Evolutionary conservation across 2,888 invertebrate species (phyloP).

Genomic region (Campaea margaritaria): DNA sequence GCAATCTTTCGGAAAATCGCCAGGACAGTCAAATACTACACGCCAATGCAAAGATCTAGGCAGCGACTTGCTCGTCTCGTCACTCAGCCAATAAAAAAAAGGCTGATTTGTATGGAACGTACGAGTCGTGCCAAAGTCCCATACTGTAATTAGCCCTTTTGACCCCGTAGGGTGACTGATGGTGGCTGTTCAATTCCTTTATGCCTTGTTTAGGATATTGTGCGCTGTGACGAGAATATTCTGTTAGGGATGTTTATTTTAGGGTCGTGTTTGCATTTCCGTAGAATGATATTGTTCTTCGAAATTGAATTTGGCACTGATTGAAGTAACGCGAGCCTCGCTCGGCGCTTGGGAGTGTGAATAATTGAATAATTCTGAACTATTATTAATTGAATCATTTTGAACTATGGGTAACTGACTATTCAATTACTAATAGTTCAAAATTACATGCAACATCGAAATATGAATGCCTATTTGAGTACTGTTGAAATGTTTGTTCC

Average conservation of each 20-base stretch:
- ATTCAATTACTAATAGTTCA: no score
- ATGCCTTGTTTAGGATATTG: slow-evolving; percentile 37
- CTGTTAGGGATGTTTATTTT: slow-evolving; percentile 30
- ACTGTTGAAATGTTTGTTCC: no score
- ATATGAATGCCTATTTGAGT: no score
- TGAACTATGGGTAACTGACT: no score
- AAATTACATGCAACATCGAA: no score
- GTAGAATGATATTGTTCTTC: slow-evolving; percentile 9
- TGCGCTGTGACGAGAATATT: slow-evolving; percentile 29
- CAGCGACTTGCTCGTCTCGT: no score
- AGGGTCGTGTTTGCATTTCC: slow-evolving; percentile 24
- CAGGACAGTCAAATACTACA: no score
- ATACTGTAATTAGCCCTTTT: slow-evolving; percentile 6
- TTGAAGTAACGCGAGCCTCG: slow-evolving; percentile 1
- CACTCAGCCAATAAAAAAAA: no score
- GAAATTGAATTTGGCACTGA: slow-evolving; percentile 25
- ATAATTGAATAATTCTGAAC: no score
- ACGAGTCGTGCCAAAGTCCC: not conserved
- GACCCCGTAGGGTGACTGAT: slow-evolving; percentile 46
- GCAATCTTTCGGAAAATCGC: no score
- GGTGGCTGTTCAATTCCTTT: slow-evolving; percentile 46
- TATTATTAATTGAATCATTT: no score
- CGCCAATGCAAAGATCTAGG: no score
- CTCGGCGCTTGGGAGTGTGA: not conserved
- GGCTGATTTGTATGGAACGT: not conserved